Conservation (phyloP, 2,797 vertebrate genomes). For the Psittacula echo region DNA sequence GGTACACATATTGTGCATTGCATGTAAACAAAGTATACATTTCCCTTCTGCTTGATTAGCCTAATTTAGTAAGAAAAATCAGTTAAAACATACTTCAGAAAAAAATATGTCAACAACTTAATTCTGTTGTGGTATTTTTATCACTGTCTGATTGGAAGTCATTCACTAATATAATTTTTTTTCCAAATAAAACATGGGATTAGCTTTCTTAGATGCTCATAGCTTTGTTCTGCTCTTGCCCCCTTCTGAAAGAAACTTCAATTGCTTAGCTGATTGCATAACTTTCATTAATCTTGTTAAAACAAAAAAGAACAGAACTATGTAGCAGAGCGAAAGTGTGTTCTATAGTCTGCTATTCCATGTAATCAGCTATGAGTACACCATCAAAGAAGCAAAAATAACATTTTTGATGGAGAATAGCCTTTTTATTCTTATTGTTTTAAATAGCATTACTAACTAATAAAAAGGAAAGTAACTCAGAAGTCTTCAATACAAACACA, state of each 20-base stretch:
- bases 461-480: conserved; percentile 34
- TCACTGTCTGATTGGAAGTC: background rate
- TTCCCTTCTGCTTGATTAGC: background rate
- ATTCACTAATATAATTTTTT: background rate
- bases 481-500: conserved; percentile 18
- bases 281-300: conserved; percentile 45
- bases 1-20: background rate
- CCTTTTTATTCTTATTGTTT: conserved; percentile 33
- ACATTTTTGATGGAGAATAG: conserved; percentile 28
- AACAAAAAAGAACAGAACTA: background rate
- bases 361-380: conserved; percentile 13
- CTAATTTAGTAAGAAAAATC: background rate
- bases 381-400: conserved; percentile 33
- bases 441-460: conserved; percentile 49
- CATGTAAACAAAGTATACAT: background rate
- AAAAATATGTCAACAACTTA: background rate
- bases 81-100: background rate
- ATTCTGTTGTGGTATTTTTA: background rate
- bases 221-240: background rate
- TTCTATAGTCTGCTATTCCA: conserved; percentile 52
- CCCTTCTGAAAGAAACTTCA: conserved; percentile 40
- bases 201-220: background rate
- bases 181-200: conserved; percentile 4
- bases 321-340: background rate
- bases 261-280: conserved; percentile 30